Base-by-base conservation (phyloP, 1,140 invertebrate species). In the Aphelenchoides fujianensis region DNA sequence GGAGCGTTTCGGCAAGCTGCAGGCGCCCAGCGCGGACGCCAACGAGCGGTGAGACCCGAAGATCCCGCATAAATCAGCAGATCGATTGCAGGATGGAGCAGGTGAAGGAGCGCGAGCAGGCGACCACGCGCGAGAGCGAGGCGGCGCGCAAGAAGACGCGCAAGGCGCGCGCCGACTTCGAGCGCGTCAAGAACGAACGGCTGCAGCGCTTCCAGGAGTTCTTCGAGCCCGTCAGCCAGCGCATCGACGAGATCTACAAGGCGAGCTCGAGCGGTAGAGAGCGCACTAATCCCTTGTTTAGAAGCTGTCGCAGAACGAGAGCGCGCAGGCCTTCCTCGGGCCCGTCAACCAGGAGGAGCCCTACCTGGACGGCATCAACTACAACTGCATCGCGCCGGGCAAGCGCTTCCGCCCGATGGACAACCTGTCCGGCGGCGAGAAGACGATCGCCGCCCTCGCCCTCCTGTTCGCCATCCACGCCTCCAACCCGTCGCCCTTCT, bases 321-420 rank as follows among this genome's bases (percentile, higher is more conserved):
- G 93, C 59, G 96, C 96, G 32, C 96, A 98, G 86, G 96, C 96
- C 5, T 97, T 97, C 86, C 88, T 98, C 30, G 92, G 93, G 35
- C 92, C 95, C 3, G 94, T 97, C 87, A 98, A 98, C 89, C 93
- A 94, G 0, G 96, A 98, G 87, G 96, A 98, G 86, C 96, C 96
- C 0, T 98, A 97, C 86, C 87, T 97, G 73, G 95, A 97, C 88
- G 96, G 89, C 36, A 93, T 98, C 67, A 95, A 94, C 86, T 98
- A 97, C 86, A 98, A 97, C 88, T 98, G 95, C 88, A 95, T 98
- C 54, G 95, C 95, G 61, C 96, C 96, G 28, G 95, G 95, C 31
- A 97, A 98, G 88, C 88, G 94, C 70, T 98, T 97, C 86, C 73
- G 87, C 85, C 94, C 95, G 16, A 98, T 98, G 95, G 95, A 93